Evolutionary conservation across 2,888 invertebrate genomes (phyloP), one percentile per base, ranked within the genome.

Genomic region (Apotomis betuletana): DNA sequence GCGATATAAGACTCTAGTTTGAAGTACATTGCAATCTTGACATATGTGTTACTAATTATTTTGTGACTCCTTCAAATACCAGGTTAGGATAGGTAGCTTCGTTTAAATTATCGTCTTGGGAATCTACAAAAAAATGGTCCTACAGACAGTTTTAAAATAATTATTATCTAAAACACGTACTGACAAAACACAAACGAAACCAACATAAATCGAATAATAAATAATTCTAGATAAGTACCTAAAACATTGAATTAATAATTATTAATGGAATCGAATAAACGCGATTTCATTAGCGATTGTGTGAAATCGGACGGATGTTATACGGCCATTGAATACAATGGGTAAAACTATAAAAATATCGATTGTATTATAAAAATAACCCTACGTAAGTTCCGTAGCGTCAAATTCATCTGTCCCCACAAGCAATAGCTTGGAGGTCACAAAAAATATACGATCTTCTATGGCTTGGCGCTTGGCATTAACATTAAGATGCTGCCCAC

Each of bases 171-270:
- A 71, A 78, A 41, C 36, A 67, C 46, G 10, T 63, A 81, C 77
- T 80, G 77, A 81, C 79, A 79, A 41, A 80, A 80, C 75, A 76
- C 75, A 72, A 79, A 82, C 80, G 75, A 77, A 75, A 83, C 80
- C 75, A 80, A 83, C 81, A 82, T 78, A 79, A 76, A 82, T 79
- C 75, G 76, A 83, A 82, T 83, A 83, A 82, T 83, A 82, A 84
- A 85, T 84, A 79, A 79, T 69, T 78, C 78, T 79, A 80, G 70
- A 75, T 60, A 64, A 57, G 44, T 67, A 63, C 54, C 54, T 57
- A 70, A 72, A 70, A 76, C 76, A 76, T 74, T 69, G 73, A 69
- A 71, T 69, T 70, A 70, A 67, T 12, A 36, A 60, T 49, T 76
- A 75, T 76, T 70, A 75, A 77, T 76, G 75, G 76, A 76, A 77